Conservation (phyloP, 2,113 vertebrate species). For the Pomatorhinus ruficollis region DNA sequence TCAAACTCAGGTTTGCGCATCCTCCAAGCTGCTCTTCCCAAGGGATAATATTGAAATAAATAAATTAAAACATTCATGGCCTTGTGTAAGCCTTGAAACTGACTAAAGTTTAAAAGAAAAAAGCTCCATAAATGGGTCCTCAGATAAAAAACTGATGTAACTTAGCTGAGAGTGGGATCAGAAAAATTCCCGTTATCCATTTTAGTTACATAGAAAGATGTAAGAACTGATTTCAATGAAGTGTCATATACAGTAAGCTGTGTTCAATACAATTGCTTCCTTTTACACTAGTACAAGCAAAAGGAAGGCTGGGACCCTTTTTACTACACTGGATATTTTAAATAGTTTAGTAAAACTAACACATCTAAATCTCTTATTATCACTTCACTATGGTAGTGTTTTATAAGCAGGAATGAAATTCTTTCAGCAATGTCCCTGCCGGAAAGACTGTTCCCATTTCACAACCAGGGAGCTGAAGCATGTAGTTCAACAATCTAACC, state of each 20-base stretch:
- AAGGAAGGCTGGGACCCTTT: background rate
- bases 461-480: background rate
- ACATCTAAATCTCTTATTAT: background rate
- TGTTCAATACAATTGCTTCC: background rate
- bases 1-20: background rate
- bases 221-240: background rate
- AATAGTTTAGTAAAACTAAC: constrained; percentile 1
- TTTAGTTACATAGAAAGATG: background rate
- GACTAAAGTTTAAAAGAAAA: background rate
- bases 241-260: background rate
- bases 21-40: background rate
- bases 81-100: background rate
- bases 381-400: background rate
- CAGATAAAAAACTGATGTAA: background rate
- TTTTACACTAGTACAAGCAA: background rate
- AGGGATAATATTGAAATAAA: background rate
- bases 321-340: background rate
- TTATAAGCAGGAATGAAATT: constrained; percentile 24
- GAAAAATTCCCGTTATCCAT: background rate
- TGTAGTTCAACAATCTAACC: constrained; percentile 5
- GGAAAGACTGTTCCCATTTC: constrained; percentile 33
- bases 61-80: background rate
- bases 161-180: background rate
- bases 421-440: background rate
- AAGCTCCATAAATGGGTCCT: background rate